A percentile compares a stretch with the other conserved stretches of the same genome.
phyloP scores from a whole-genome alignment of 1,140 invertebrate species.

The Rhagoletis zephyria region DNA sequence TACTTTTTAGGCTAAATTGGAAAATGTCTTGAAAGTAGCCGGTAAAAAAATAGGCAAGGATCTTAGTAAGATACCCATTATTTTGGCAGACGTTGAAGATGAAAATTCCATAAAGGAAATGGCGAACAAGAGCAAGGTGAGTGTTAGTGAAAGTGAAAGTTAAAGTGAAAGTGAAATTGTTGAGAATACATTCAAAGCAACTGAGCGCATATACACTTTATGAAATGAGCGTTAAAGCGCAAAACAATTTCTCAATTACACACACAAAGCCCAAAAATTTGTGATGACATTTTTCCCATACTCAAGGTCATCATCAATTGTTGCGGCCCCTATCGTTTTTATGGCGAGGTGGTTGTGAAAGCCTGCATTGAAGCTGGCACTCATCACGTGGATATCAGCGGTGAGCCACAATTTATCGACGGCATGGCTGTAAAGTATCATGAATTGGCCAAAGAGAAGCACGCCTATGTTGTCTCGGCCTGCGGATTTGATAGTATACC shows the following conservation, averaged over 20 bases:
- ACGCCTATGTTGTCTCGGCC: constrained; percentile 85
- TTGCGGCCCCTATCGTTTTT: constrained; percentile 89
- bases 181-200: neutral
- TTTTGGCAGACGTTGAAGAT: constrained; percentile 84
- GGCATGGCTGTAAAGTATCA: constrained; percentile 85
- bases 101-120: constrained; percentile 81
- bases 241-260: neutral
- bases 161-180: neutral
- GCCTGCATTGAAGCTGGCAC: constrained; percentile 85
- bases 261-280: neutral
- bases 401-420: constrained; percentile 91
- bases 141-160: neutral
- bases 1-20: constrained; percentile 78
- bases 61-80: constrained; percentile 77
- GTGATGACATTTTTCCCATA: neutral
- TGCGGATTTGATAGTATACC: constrained; percentile 92
- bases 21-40: constrained; percentile 76
- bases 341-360: constrained; percentile 90
- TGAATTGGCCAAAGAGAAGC: constrained; percentile 81
- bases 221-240: no score
- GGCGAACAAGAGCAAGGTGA: constrained; percentile 76
- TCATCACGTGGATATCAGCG: constrained; percentile 90
- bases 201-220: no score
- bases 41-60: constrained; percentile 74
- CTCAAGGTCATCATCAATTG: constrained; percentile 80